Percentiles rank a stretch among this genome's conserved stretches.
These are phyloP conservation scores for Lasiommata megera DNA, from an alignment of 2,888 invertebrate genomes.

Conservation along the genomic window DNA sequence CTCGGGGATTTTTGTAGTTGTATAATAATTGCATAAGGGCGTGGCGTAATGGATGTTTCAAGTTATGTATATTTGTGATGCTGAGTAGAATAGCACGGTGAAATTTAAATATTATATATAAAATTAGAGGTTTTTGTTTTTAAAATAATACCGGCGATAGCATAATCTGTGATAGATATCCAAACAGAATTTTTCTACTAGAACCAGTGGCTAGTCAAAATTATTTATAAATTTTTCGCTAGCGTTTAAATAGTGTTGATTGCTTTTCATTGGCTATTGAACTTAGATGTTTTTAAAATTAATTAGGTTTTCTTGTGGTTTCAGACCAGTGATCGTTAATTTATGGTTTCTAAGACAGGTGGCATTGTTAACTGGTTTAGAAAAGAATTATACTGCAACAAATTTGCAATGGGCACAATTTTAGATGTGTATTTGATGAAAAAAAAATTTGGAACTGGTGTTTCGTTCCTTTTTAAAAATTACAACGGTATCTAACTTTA, in stretches of 20 bases:
- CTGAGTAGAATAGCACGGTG: background rate
- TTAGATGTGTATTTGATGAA: background rate
- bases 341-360: too few species aligned
- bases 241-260: background rate
- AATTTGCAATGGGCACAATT: background rate
- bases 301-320: background rate
- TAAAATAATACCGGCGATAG: background rate
- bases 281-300: background rate
- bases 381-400: background rate
- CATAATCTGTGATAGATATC: conserved; percentile 25
- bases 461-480: too few species aligned
- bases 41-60: too few species aligned
- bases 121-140: background rate
- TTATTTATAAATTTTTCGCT: conserved; percentile 7
- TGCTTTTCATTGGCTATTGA: background rate
- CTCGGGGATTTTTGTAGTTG: background rate
- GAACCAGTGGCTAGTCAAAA: conserved; percentile 25
- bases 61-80: too few species aligned
- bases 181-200: conserved; percentile 13
- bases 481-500: too few species aligned
- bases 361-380: background rate
- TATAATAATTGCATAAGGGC: background rate
- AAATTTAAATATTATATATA: background rate
- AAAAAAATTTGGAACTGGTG: too few species aligned
- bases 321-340: too few species aligned